These are phyloP conservation scores for Pipra filicauda DNA, from an alignment of 2,113 vertebrate species.

Conservation along the genomic window DNA sequence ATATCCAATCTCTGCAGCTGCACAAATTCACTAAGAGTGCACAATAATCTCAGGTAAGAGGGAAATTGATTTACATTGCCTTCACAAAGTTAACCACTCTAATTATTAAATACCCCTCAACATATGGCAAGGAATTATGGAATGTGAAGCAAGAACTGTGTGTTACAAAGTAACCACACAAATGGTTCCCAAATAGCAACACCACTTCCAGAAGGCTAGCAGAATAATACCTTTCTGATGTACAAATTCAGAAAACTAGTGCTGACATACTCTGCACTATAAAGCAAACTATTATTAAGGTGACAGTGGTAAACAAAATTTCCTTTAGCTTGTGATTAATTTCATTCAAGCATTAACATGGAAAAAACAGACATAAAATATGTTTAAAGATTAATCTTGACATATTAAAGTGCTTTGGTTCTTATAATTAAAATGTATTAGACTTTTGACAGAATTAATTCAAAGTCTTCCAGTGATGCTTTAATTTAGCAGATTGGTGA, in stretches of 20 bases:
- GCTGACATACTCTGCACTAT: background rate
- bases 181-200: background rate
- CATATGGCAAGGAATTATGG: background rate
- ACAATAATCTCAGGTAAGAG: background rate
- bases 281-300: background rate
- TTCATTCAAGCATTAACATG: background rate
- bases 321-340: background rate
- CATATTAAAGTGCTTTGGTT: background rate
- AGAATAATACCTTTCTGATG: background rate
- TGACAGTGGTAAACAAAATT: slow-evolving; percentile 3
- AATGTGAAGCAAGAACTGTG: background rate
- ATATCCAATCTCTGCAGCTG: background rate
- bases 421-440: slow-evolving; percentile 36
- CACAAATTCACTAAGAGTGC: background rate
- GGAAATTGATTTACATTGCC: background rate
- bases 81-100: background rate
- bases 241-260: background rate
- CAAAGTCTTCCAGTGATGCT: background rate
- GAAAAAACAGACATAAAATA: background rate
- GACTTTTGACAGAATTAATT: slow-evolving; percentile 34
- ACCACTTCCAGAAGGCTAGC: background rate
- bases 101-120: slow-evolving; percentile 31
- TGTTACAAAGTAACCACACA: background rate
- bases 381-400: background rate
- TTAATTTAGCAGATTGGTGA: background rate